These are phyloP conservation scores for Conger conger DNA, from an alignment of 2,113 vertebrate genomes.

Conservation along the genomic window DNA sequence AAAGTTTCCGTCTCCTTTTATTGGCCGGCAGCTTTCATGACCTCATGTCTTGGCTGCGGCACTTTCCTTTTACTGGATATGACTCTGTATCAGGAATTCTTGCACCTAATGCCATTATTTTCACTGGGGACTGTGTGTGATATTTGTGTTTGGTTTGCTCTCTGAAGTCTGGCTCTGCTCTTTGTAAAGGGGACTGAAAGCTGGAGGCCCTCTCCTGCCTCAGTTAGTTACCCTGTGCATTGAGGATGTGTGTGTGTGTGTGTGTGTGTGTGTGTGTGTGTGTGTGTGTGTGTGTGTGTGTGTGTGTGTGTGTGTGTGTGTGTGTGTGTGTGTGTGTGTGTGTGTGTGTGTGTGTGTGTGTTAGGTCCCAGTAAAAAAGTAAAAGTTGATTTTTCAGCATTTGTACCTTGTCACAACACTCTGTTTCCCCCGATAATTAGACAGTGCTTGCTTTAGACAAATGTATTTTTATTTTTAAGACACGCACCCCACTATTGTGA, in stretches of 20 bases:
- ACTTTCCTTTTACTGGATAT: constrained; percentile 76
- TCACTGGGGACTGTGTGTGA: constrained; percentile 23
- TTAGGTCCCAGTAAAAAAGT: too few species aligned
- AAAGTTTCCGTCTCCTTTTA: constrained; percentile 71
- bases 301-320: too few species aligned
- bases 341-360: too few species aligned
- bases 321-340: too few species aligned
- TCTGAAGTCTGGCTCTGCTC: background rate
- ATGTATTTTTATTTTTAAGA: too few species aligned
- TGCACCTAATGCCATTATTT: constrained; percentile 15
- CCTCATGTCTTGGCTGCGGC: constrained; percentile 71
- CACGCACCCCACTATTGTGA: too few species aligned
- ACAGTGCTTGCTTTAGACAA: too few species aligned
- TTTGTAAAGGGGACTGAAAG: background rate
- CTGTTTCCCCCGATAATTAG: too few species aligned
- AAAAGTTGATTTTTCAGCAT: too few species aligned
- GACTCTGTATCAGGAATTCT: constrained; percentile 52
- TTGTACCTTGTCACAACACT: too few species aligned
- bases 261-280: too few species aligned
- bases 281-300: too few species aligned
- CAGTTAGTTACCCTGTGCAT: background rate
- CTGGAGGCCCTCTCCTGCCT: background rate
- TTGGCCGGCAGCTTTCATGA: constrained; percentile 66
- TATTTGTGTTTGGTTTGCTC: constrained; percentile 6
- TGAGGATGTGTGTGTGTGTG: background rate